Percentiles rank a stretch among this genome's conserved stretches.
Conservation (phyloP, 2,888 invertebrate species). For the Endomychus coccineus region DNA sequence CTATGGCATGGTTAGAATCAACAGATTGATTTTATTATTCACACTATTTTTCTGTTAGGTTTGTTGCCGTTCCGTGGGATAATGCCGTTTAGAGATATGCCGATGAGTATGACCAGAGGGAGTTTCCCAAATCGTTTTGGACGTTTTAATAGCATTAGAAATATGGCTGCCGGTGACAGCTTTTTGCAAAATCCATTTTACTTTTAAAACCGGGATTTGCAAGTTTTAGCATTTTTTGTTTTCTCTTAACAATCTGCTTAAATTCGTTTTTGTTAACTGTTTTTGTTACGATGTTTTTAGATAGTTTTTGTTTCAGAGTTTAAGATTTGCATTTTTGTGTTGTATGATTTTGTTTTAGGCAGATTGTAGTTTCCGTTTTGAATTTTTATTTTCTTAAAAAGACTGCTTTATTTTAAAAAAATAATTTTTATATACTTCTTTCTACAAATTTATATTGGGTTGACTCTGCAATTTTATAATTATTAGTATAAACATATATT, state of each 20-base stretch:
- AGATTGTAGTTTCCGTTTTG: slow-evolving; percentile 9
- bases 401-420: slow-evolving; percentile 14
- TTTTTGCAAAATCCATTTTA: slow-evolving; percentile 36
- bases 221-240: neutral
- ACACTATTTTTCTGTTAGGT: slow-evolving; percentile 22
- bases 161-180: slow-evolving; percentile 39
- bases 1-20: no score
- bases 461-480: slow-evolving; percentile 12
- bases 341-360: slow-evolving; percentile 11
- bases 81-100: slow-evolving; percentile 28
- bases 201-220: slow-evolving; percentile 23
- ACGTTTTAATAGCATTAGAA: slow-evolving; percentile 28
- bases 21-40: no score
- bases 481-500: slow-evolving; percentile 14
- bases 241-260: neutral
- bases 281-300: slow-evolving; percentile 10
- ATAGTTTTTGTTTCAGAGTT: slow-evolving; percentile 7
- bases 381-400: slow-evolving; percentile 13
- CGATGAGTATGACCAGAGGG: slow-evolving; percentile 25
- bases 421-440: slow-evolving; percentile 11
- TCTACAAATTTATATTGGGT: slow-evolving; percentile 11
- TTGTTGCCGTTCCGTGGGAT: slow-evolving; percentile 28
- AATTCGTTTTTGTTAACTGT: slow-evolving; percentile 12
- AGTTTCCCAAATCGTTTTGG: slow-evolving; percentile 27
- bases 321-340: slow-evolving; percentile 9